These are phyloP conservation scores for Caenorhabditis auriculariae DNA, from an alignment of 2,888 invertebrate genomes.

Conservation along the genomic window DNA sequence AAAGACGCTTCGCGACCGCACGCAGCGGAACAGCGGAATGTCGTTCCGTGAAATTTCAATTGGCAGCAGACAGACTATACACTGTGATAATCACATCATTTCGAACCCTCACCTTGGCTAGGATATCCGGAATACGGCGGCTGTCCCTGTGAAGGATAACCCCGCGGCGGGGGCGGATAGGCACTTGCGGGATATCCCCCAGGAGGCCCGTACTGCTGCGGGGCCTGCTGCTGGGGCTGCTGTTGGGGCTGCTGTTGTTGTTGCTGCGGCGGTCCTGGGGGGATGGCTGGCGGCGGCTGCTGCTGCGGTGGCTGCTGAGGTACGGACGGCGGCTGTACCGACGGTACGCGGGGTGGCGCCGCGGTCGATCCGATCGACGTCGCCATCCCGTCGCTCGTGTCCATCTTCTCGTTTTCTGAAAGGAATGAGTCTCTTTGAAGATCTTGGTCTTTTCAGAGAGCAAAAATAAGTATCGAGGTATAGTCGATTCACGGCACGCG, in stretches of 20 bases:
- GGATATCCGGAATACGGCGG: conserved; percentile 1
- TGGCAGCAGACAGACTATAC: no score
- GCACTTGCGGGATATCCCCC: conserved; percentile 3
- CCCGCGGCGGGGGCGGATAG: conserved; percentile 12
- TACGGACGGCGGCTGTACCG: conserved; percentile 12
- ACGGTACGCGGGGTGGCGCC: conserved; percentile 8
- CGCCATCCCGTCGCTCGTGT: conserved; percentile 17
- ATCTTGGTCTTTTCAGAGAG: no score
- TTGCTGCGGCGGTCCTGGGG: conserved; percentile 6
- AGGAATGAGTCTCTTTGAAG: conserved; percentile 5
- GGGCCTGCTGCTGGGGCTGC: conserved; percentile 11
- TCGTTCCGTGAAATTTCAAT: no score
- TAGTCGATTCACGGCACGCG: no score
- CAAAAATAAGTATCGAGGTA: no score
- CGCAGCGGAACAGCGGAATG: no score
- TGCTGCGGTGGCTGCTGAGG: conserved; percentile 5
- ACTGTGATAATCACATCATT: no score
- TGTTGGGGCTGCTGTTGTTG: conserved; percentile 6
- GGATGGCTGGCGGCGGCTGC: conserved; percentile 2
- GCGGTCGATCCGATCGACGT: no score
- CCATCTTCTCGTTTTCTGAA: conserved; percentile 20
- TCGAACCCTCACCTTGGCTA: conserved; percentile 4
- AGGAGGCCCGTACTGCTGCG: conserved; percentile 7
- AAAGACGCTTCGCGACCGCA: no score
- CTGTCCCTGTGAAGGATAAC: conserved; percentile 8